Percentiles rank a stretch among this genome's conserved stretches.
Evolutionary conservation across 1,140 invertebrate genomes (phyloP).

Genomic region (Calosoma granatense): DNA sequence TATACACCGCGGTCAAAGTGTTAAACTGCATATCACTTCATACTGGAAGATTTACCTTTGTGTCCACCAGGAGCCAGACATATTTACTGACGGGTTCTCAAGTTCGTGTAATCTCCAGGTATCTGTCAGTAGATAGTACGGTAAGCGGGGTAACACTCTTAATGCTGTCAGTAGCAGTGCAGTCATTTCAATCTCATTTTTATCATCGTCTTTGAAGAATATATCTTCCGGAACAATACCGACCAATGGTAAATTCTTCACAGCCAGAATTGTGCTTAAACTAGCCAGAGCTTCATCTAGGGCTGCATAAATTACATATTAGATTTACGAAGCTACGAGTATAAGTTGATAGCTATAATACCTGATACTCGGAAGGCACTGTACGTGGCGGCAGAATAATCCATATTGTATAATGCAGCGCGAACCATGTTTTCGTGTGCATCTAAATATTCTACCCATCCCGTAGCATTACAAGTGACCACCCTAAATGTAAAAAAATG

Average conservation of each 20-base stretch:
- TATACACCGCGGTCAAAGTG: no score
- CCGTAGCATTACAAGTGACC: constrained; percentile 45
- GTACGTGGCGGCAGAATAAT: constrained; percentile 18
- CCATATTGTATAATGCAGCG: constrained; percentile 22
- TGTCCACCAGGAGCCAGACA: constrained; percentile 35
- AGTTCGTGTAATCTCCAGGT: constrained; percentile 46
- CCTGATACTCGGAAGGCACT: not conserved
- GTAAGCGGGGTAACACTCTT: constrained; percentile 41
- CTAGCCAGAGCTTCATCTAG: constrained; percentile 39
- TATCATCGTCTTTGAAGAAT: constrained; percentile 4
- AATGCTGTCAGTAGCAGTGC: constrained; percentile 40
- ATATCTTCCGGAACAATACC: constrained; percentile 16
- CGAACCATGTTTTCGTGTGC: constrained; percentile 44
- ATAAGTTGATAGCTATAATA: constrained; percentile 13
- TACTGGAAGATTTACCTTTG: no score
- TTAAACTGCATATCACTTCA: no score
- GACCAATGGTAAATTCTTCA: constrained; percentile 24
- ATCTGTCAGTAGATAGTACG: constrained; percentile 48
- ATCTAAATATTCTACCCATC: constrained; percentile 41
- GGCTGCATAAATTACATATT: no score
- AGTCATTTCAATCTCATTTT: constrained; percentile 27
- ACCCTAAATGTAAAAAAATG: constrained; percentile 27
- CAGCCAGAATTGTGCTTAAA: constrained; percentile 37
- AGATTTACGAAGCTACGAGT: not conserved
- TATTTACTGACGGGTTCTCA: constrained; percentile 33